Evolutionary conservation across 2,797 vertebrate genomes (phyloP).

Genomic region (Gambusia yucatana): DNA sequence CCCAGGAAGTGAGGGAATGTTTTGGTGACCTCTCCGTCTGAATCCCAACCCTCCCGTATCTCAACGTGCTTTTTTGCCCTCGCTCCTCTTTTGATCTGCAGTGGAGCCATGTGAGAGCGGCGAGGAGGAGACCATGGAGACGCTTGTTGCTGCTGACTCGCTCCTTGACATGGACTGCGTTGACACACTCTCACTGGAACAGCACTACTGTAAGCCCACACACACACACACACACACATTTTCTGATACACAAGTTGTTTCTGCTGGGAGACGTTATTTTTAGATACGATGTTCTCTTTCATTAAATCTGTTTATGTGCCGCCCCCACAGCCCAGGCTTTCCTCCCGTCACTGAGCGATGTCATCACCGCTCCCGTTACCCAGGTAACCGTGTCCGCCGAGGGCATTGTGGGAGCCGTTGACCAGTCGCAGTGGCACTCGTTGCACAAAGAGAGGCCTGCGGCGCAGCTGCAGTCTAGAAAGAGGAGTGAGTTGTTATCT

Average conservation of each 20-base stretch:
- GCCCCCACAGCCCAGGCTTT: constrained; percentile 86
- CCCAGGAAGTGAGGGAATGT: background rate
- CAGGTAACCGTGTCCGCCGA: constrained; percentile 90
- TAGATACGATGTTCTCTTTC: constrained; percentile 44
- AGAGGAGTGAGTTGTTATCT: constrained; percentile 82
- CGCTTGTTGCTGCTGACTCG: constrained; percentile 91
- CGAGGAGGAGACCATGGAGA: constrained; percentile 92
- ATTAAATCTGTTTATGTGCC: constrained; percentile 62
- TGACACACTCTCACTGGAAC: constrained; percentile 84
- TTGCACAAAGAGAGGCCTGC: constrained; percentile 75
- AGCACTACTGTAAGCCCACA: constrained; percentile 85
- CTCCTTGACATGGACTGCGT: constrained; percentile 94
- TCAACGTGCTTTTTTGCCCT: background rate
- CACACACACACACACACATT: constrained; percentile 6
- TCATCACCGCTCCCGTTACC: constrained; percentile 86
- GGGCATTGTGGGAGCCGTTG: constrained; percentile 87
- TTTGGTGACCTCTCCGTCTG: constrained; percentile 7
- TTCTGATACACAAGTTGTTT: constrained; percentile 41
- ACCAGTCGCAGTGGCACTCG: constrained; percentile 84
- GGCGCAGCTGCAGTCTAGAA: constrained; percentile 86
- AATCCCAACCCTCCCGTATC: constrained; percentile 6
- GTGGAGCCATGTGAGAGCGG: constrained; percentile 92
- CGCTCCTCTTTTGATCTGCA: constrained; percentile 57
- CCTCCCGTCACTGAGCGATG: constrained; percentile 85
- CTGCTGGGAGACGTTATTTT: constrained; percentile 48